These are phyloP conservation scores for Pelodytes ibericus DNA, from an alignment of 2,797 vertebrate genomes.

Conservation along the genomic window DNA sequence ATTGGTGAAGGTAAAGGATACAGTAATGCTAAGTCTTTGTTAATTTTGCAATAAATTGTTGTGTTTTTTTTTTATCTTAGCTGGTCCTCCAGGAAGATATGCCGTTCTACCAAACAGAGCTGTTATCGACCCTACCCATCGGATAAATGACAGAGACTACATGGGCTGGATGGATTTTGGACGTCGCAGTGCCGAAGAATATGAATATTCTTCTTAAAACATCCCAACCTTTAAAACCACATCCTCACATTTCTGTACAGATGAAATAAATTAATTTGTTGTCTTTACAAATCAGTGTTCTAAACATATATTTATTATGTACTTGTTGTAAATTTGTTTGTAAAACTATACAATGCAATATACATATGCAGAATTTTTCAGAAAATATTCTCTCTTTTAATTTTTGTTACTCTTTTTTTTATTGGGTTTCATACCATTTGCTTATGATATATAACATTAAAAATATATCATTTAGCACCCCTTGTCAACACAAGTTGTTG, in stretches of 20 bases:
- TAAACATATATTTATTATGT: slow-evolving; percentile 74
- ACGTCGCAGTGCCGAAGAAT: slow-evolving; percentile 91
- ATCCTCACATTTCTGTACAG: slow-evolving; percentile 64
- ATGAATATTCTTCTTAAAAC: slow-evolving; percentile 85
- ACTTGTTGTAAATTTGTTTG: slow-evolving; percentile 85
- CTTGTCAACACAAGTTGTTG: slow-evolving; percentile 59
- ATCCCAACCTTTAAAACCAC: slow-evolving; percentile 32
- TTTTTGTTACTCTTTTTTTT: slow-evolving; percentile 58
- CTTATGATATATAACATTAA: slow-evolving; percentile 71
- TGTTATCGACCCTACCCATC: slow-evolving; percentile 78
- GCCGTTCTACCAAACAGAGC: slow-evolving; percentile 80
- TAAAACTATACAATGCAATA: slow-evolving; percentile 83
- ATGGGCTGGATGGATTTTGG: slow-evolving; percentile 98
- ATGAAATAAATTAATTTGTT: slow-evolving; percentile 67
- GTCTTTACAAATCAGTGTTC: slow-evolving; percentile 77
- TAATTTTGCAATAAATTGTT: neutral
- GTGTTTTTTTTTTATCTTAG: slow-evolving; percentile 9
- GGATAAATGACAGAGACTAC: slow-evolving; percentile 96
- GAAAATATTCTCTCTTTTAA: slow-evolving; percentile 62
- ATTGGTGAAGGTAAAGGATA: too few relatives aligned
- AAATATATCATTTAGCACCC: slow-evolving; percentile 69
- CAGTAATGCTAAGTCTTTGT: too few relatives aligned
- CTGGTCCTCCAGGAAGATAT: slow-evolving; percentile 83
- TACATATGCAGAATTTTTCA: slow-evolving; percentile 78
- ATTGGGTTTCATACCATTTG: slow-evolving; percentile 63